Evolutionary conservation across 2,888 invertebrate genomes (phyloP).

Genomic region (Choreutis nemorana): DNA sequence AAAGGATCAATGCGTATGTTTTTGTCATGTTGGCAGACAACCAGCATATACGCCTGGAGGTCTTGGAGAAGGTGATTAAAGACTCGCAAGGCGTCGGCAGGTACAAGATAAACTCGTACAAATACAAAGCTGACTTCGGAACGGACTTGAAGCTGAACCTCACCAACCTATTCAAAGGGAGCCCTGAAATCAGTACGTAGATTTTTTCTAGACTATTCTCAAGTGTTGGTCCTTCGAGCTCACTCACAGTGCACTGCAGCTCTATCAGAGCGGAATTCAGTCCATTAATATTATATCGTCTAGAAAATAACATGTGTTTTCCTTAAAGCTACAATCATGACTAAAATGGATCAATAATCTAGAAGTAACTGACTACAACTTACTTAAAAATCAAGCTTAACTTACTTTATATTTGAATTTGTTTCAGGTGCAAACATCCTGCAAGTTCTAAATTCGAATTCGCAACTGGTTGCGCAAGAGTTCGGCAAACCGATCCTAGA

Average conservation of each 20-base stretch:
- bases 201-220: too few relatives aligned
- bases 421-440: slow-evolving; percentile 46
- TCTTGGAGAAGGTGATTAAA: slow-evolving; percentile 40
- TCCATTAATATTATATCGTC: too few relatives aligned
- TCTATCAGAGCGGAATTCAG: background rate
- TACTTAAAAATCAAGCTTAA: background rate
- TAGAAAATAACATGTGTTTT: background rate
- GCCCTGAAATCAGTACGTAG: slow-evolving; percentile 49
- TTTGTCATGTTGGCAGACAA: slow-evolving; percentile 28
- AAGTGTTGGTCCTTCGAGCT: too few relatives aligned
- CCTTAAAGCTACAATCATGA: background rate
- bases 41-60: slow-evolving; percentile 47
- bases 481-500: slow-evolving; percentile 56
- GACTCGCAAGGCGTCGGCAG: slow-evolving; percentile 46
- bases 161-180: slow-evolving; percentile 53
- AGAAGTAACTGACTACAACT: background rate
- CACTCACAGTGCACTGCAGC: too few relatives aligned
- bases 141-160: slow-evolving; percentile 50
- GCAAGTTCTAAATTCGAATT: slow-evolving; percentile 45
- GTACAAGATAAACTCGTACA: slow-evolving; percentile 59
- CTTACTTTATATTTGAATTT: background rate
- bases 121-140: slow-evolving; percentile 57
- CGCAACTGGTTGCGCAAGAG: slow-evolving; percentile 49
- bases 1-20: too few relatives aligned
- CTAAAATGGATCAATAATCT: background rate